Percentiles rank a stretch among this genome's conserved stretches.
Evolutionary conservation across 2,113 vertebrate species (phyloP).

Genomic region (Gasterosteus nipponicus): DNA sequence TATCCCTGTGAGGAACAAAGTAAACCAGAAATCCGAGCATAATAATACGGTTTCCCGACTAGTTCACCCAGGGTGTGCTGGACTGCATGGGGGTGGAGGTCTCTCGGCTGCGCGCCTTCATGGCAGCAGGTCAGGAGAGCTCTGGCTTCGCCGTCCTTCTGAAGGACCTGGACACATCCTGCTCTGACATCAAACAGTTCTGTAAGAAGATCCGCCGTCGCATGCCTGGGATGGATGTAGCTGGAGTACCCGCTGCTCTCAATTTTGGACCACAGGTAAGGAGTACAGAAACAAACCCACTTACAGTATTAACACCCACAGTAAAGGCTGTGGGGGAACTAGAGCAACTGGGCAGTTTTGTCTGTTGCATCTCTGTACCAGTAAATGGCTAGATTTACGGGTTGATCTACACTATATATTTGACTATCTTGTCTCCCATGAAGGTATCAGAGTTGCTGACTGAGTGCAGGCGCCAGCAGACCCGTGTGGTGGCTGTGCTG

Average conservation of each 20-base stretch:
- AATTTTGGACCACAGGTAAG: constrained; percentile 81
- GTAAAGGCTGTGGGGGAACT: background rate
- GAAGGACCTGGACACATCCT: constrained; percentile 94
- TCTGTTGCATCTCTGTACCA: background rate
- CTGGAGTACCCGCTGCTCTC: constrained; percentile 90
- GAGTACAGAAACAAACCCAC: constrained; percentile 6
- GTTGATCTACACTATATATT: background rate
- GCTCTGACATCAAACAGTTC: constrained; percentile 94
- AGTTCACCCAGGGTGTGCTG: constrained; percentile 96
- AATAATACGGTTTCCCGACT: background rate
- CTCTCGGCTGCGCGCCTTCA: constrained; percentile 88
- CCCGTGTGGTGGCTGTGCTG: constrained; percentile 93
- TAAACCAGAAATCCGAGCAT: background rate
- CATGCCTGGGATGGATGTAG: constrained; percentile 93
- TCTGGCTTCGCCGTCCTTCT: constrained; percentile 87
- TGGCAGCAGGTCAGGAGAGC: constrained; percentile 88
- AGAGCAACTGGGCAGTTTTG: background rate
- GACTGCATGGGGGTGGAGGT: constrained; percentile 97
- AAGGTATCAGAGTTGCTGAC: constrained; percentile 91
- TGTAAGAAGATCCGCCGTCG: constrained; percentile 98
- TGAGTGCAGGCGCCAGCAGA: constrained; percentile 93
- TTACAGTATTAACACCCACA: background rate
- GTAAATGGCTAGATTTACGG: background rate
- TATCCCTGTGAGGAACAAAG: background rate
- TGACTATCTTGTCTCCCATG: background rate